Percentiles rank a stretch among this genome's conserved stretches.
Conservation (phyloP, 2,113 vertebrate genomes). For the Callionymus lyra region DNA sequence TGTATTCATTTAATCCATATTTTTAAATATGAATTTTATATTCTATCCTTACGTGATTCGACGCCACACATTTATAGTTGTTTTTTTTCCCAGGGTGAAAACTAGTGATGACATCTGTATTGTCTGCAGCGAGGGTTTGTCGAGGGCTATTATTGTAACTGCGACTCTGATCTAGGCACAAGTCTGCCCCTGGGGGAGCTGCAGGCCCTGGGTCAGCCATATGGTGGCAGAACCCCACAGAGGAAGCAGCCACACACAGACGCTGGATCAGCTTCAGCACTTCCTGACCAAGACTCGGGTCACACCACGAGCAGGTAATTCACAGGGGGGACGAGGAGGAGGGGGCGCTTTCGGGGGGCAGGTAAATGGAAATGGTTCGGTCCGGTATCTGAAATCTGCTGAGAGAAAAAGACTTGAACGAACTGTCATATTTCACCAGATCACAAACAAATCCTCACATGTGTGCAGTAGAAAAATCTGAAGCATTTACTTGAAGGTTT, state of each 20-base stretch:
- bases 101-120: constrained; percentile 68
- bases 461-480: no score
- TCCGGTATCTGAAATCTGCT: constrained; percentile 15
- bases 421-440: no score
- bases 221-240: constrained; percentile 77
- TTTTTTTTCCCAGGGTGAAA: no score
- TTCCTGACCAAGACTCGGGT: constrained; percentile 78
- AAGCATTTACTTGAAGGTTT: no score
- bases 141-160: constrained; percentile 15
- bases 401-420: no score
- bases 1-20: no score
- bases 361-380: constrained; percentile 42
- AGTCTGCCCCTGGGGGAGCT: constrained; percentile 75
- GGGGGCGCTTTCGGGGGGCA: constrained; percentile 42
- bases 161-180: constrained; percentile 74
- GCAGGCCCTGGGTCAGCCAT: constrained; percentile 82
- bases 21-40: no score
- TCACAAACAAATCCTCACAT: no score
- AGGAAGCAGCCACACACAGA: constrained; percentile 78
- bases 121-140: constrained; percentile 62
- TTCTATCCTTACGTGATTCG: no score
- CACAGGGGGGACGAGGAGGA: constrained; percentile 26
- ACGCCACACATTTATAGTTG: constrained; percentile 43
- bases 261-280: constrained; percentile 78
- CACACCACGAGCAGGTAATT: constrained; percentile 72